phyloP scores from a whole-genome alignment of 2,113 vertebrate genomes.

The Geococcyx californianus region DNA sequence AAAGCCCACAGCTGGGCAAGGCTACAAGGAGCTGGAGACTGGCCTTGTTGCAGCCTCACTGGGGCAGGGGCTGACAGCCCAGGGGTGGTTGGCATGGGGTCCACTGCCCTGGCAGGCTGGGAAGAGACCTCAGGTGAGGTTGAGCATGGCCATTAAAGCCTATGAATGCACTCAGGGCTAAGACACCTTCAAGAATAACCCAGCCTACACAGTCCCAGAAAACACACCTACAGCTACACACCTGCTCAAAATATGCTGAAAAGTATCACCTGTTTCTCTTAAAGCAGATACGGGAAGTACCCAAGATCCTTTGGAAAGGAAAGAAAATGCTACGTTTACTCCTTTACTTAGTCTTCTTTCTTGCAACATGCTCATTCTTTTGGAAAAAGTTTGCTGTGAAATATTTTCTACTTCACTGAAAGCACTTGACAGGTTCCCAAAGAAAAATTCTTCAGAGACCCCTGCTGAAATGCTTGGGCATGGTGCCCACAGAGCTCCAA shows the following conservation, averaged over 20 bases:
- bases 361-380: background rate
- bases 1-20: background rate
- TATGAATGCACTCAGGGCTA: background rate
- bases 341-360: background rate
- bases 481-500: background rate
- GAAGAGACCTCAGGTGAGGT: background rate
- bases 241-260: background rate
- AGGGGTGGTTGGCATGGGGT: background rate
- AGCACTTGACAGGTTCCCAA: background rate
- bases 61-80: background rate
- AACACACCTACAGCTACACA: background rate
- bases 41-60: accelerated
- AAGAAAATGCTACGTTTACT: background rate
- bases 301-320: background rate
- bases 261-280: background rate
- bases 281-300: background rate
- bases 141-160: background rate
- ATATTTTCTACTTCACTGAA: background rate
- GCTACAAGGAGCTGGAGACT: background rate
- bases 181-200: background rate
- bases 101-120: background rate
- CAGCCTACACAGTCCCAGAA: background rate
- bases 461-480: background rate
- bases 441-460: background rate
- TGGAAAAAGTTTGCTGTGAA: background rate